These are phyloP conservation scores for Scrobipalpa costella DNA, from an alignment of 2,888 invertebrate species.

Conservation along the genomic window DNA sequence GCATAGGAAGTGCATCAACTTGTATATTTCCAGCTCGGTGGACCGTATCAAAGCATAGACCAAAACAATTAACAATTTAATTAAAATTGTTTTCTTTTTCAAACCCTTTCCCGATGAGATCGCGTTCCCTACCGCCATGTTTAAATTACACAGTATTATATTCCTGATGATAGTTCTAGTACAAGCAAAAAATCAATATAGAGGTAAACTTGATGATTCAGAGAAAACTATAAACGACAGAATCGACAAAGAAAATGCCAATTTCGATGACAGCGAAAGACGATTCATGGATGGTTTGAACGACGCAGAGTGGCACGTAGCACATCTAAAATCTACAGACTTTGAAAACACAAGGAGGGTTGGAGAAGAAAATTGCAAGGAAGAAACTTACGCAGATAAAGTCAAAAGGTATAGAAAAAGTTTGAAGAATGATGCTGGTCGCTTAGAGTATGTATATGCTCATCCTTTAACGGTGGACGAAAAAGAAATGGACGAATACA, in stretches of 20 bases:
- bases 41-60: conserved; percentile 37
- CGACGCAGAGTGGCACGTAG: conserved; percentile 55
- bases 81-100: conserved; percentile 33
- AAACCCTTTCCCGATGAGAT: conserved; percentile 31
- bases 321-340: conserved; percentile 49
- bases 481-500: conserved; percentile 39
- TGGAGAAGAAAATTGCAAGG: conserved; percentile 42
- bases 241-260: conserved; percentile 19
- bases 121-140: conserved; percentile 33
- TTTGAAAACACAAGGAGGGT: conserved; percentile 36
- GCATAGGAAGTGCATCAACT: conserved; percentile 17
- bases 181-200: conserved; percentile 31
- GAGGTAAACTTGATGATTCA: conserved; percentile 13
- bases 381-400: conserved; percentile 50
- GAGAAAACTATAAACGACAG: conserved; percentile 29
- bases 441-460: conserved; percentile 54
- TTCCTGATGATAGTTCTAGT: conserved; percentile 31
- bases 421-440: conserved; percentile 50
- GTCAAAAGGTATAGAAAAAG: conserved; percentile 47
- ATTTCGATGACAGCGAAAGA: conserved; percentile 36
- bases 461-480: conserved; percentile 45
- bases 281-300: conserved; percentile 47
- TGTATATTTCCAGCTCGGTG: conserved; percentile 34
- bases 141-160: conserved; percentile 28
- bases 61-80: conserved; percentile 32